phyloP scores from a whole-genome alignment of 2,888 invertebrate species.

The Drosophila mettleri region DNA sequence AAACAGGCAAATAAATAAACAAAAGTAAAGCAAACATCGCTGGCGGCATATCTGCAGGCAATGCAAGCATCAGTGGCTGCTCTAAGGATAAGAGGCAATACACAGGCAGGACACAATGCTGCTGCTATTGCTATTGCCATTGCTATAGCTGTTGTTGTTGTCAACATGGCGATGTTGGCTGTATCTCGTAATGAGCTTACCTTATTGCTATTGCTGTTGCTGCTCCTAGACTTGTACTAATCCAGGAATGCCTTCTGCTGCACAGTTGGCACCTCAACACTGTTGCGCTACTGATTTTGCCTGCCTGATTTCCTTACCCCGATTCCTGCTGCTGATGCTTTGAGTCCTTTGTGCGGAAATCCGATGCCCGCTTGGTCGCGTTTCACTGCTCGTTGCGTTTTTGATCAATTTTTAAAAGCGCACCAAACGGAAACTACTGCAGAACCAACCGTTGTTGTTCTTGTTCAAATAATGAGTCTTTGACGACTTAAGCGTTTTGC shows the following conservation, averaged over 20 bases:
- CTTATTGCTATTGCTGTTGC: constrained; percentile 60
- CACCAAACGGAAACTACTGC: constrained; percentile 67
- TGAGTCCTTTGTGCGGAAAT: constrained; percentile 68
- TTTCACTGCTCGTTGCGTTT: constrained; percentile 44
- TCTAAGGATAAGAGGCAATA: constrained; percentile 41
- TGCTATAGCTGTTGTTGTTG: constrained; percentile 53
- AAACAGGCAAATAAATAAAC: constrained; percentile 72
- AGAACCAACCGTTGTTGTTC: constrained; percentile 32
- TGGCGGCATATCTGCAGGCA: constrained; percentile 69
- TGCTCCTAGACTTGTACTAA: constrained; percentile 40
- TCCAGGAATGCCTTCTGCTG: constrained; percentile 62
- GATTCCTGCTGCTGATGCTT: constrained; percentile 65
- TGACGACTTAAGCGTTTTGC: constrained; percentile 8
- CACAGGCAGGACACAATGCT: constrained; percentile 18
- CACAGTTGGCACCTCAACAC: constrained; percentile 67
- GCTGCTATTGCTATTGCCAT: constrained; percentile 41
- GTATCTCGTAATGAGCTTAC: constrained; percentile 72
- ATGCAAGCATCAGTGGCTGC: constrained; percentile 39
- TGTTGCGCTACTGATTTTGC: constrained; percentile 24
- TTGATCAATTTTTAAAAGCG: constrained; percentile 60
- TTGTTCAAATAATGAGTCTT: constrained; percentile 20
- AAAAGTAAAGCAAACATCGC: constrained; percentile 71
- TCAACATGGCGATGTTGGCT: constrained; percentile 50
- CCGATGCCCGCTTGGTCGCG: constrained; percentile 58
- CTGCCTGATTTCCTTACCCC: constrained; percentile 52